A percentile compares a stretch with the other conserved stretches of the same genome.
Evolutionary conservation across 1,140 invertebrate species (phyloP).

Genomic region (Chrysopa pallens): DNA sequence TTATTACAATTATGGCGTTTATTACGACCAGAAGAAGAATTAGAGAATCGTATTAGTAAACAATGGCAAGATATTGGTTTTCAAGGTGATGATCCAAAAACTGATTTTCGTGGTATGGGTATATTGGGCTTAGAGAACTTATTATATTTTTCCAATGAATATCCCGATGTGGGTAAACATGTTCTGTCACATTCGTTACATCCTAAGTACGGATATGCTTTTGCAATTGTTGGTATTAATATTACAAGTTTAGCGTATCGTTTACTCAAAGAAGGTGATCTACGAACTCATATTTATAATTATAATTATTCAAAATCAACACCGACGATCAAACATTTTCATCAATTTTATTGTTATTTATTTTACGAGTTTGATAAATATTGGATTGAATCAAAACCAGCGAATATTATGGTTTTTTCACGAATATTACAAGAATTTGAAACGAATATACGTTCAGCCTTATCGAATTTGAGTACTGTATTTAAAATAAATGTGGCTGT

Average conservation of each 20-base stretch:
- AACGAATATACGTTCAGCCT: conserved; percentile 38
- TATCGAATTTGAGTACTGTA: conserved; percentile 41
- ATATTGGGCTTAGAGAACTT: conserved; percentile 86
- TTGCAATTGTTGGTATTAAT: conserved; percentile 87
- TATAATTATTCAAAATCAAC: conserved; percentile 54
- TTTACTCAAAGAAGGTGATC: conserved; percentile 59
- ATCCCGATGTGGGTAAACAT: conserved; percentile 58
- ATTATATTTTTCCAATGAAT: conserved; percentile 71
- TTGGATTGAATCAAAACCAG: conserved; percentile 80
- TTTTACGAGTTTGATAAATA: conserved; percentile 88
- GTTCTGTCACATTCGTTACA: conserved; percentile 78
- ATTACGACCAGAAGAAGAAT: conserved; percentile 51
- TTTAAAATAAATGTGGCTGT: conserved; percentile 58
- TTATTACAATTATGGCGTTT: conserved; percentile 62
- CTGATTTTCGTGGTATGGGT: conserved; percentile 96
- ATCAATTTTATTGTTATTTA: conserved; percentile 86
- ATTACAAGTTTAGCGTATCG: conserved; percentile 77
- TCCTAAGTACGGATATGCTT: conserved; percentile 72
- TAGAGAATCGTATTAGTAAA: conserved; percentile 57
- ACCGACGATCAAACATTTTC: conserved; percentile 64
- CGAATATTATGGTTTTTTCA: conserved; percentile 90
- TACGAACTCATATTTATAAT: conserved; percentile 90
- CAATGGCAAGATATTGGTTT: conserved; percentile 95
- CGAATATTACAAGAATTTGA: conserved; percentile 72
- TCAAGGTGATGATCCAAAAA: conserved; percentile 92